Percentiles rank a stretch among this genome's conserved stretches.
phyloP scores from a whole-genome alignment of 2,113 vertebrate genomes.

The Paramormyrops kingsleyae region DNA sequence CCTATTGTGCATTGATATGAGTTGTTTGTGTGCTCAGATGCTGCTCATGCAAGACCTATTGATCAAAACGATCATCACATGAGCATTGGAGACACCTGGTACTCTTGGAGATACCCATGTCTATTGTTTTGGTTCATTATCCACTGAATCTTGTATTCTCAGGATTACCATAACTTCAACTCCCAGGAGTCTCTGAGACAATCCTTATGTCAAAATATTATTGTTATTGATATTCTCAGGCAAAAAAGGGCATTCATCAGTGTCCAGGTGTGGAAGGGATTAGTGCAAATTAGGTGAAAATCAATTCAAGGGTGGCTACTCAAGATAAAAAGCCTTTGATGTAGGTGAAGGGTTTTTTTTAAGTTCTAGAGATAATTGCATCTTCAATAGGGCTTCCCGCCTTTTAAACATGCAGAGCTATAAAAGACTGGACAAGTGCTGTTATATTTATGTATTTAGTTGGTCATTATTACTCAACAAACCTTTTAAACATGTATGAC shows the following conservation, averaged over 20 bases:
- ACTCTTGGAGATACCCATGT: not conserved
- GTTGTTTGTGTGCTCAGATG: not conserved
- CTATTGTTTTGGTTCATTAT: not conserved
- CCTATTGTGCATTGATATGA: not conserved
- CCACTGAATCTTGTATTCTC: not conserved
- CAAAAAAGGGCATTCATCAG: not conserved
- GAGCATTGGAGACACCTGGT: not conserved
- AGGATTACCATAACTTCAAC: not conserved
- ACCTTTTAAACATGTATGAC: not conserved
- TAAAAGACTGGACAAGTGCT: no score
- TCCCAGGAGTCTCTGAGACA: not conserved
- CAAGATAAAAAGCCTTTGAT: constrained; percentile 1
- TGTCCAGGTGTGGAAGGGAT: not conserved
- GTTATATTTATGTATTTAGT: not conserved
- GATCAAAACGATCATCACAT: not conserved
- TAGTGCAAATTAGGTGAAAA: not conserved
- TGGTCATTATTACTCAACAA: not conserved
- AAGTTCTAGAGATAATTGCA: not conserved
- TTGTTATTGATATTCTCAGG: not conserved
- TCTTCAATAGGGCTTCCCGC: not conserved
- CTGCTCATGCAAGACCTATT: not conserved
- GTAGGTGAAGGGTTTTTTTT: not conserved
- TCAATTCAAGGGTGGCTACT: not conserved
- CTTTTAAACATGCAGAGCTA: not conserved
- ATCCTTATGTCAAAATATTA: not conserved